Percentiles rank a stretch among this genome's conserved stretches.
phyloP scores from a whole-genome alignment of 1,140 invertebrate species.

The Aphis craccivora region DNA sequence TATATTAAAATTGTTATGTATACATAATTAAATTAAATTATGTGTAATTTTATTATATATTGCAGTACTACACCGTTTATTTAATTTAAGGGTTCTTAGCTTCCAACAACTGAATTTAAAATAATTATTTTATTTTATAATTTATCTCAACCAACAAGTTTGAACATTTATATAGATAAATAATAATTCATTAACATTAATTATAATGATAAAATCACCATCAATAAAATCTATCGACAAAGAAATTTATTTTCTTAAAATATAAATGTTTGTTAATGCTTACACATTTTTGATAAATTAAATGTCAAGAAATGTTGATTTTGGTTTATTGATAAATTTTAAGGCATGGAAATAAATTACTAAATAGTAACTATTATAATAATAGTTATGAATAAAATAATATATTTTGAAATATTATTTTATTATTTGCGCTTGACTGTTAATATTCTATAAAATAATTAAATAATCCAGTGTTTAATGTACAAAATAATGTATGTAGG shows the following conservation, averaged over 20 bases:
- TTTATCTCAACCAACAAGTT: background rate
- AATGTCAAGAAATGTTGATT: background rate
- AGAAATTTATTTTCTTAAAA: background rate
- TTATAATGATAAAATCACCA: background rate
- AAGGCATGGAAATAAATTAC: background rate
- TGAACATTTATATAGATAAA: background rate
- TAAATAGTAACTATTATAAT: background rate
- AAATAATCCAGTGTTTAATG: no score
- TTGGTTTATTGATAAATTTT: background rate
- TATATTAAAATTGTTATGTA: background rate
- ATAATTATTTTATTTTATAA: background rate
- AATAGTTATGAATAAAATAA: background rate
- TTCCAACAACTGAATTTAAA: background rate
- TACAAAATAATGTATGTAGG: no score
- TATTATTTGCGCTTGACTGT: background rate
- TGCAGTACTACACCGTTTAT: background rate
- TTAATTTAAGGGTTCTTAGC: background rate
- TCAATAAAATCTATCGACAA: background rate
- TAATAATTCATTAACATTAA: constrained; percentile 11
- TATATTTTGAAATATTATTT: no score
- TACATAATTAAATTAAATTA: background rate
- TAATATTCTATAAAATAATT: background rate
- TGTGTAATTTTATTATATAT: background rate
- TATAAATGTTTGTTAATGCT: background rate
- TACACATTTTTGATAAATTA: background rate